These are phyloP conservation scores for Glyphotaelius pellucidus DNA, from an alignment of 2,888 invertebrate species.

Conservation along the genomic window DNA sequence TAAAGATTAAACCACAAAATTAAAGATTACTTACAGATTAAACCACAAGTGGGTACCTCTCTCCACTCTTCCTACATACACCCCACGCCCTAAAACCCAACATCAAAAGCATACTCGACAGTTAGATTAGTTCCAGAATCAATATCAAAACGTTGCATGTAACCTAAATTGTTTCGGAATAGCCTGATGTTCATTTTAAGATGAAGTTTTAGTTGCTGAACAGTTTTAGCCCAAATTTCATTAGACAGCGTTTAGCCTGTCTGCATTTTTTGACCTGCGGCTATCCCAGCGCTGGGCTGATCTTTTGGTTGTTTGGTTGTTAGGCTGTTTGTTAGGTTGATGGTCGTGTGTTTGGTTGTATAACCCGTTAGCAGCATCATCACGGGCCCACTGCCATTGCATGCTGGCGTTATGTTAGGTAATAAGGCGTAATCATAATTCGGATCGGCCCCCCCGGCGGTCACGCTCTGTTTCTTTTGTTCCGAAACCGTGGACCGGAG, in stretches of 20 bases:
- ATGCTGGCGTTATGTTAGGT: slow-evolving; percentile 50
- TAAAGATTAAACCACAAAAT: not conserved
- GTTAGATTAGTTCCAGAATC: not conserved
- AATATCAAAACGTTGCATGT: not conserved
- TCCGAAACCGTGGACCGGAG: slow-evolving; percentile 56
- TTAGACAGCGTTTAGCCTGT: not conserved
- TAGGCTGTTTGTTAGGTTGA: not conserved
- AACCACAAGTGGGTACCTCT: not conserved
- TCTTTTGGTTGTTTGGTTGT: not conserved
- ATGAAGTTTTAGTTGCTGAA: not conserved
- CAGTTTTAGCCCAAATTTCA: not conserved
- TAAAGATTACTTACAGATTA: no score
- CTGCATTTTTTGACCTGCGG: not conserved
- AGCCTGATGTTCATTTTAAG: not conserved
- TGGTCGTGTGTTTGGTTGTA: not conserved
- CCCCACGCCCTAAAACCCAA: not conserved
- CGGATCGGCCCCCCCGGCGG: slow-evolving; percentile 62
- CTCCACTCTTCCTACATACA: not conserved
- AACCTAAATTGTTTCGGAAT: not conserved
- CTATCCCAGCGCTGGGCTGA: not conserved
- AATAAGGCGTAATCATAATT: slow-evolving; percentile 60
- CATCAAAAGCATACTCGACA: not conserved
- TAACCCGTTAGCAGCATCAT: slow-evolving; percentile 31
- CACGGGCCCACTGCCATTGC: not conserved
- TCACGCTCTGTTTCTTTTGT: slow-evolving; percentile 63